phyloP scores from a whole-genome alignment of 2,888 invertebrate species.

The Tuta absoluta region DNA sequence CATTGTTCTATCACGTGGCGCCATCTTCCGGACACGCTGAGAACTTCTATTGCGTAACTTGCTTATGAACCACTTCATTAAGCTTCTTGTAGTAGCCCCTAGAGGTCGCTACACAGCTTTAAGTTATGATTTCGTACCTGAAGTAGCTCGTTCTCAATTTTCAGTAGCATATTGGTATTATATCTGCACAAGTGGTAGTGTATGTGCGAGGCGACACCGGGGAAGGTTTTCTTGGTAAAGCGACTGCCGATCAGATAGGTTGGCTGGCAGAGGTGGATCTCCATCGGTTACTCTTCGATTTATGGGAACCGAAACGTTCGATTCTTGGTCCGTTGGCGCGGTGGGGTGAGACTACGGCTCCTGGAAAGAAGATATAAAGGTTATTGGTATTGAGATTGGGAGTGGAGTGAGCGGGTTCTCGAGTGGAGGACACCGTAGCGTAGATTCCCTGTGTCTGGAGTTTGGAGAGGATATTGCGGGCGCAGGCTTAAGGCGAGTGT shows the following conservation, averaged over 20 bases:
- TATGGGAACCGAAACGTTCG: constrained; percentile 44
- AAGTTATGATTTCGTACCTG: no score
- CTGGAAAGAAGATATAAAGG: constrained; percentile 47
- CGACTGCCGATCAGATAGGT: constrained; percentile 60
- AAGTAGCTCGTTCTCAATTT: constrained; percentile 87
- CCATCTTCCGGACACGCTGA: no score
- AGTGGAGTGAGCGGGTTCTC: background rate
- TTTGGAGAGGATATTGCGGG: no score
- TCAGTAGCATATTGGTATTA: constrained; percentile 84
- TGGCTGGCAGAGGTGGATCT: constrained; percentile 54
- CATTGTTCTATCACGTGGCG: no score
- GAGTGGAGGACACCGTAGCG: no score
- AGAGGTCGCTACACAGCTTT: no score
- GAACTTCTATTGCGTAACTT: no score
- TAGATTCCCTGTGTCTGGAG: no score
- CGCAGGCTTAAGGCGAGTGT: no score
- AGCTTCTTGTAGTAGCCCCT: no score
- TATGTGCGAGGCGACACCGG: constrained; percentile 56
- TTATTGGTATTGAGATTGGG: background rate
- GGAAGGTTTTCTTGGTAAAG: constrained; percentile 56
- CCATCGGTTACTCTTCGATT: constrained; percentile 57
- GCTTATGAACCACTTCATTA: no score
- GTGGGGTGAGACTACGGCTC: constrained; percentile 66
- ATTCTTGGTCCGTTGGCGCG: constrained; percentile 41
- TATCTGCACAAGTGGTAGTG: constrained; percentile 58